These are phyloP conservation scores for Pelvicachromis taeniatus DNA, from an alignment of 2,113 vertebrate genomes.

Conservation along the genomic window DNA sequence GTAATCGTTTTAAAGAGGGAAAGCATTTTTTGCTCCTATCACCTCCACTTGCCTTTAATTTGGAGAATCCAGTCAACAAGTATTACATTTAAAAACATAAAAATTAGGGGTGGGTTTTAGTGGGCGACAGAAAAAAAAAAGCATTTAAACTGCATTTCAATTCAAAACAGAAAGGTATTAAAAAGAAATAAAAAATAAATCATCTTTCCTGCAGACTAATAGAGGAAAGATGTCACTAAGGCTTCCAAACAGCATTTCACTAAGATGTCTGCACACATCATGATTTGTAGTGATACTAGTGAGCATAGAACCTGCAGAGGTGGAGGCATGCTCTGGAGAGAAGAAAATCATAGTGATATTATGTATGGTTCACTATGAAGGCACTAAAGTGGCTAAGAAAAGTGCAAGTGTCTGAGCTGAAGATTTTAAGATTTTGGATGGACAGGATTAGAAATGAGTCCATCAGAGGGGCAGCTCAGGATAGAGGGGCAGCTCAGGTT, in stretches of 20 bases:
- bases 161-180: background rate
- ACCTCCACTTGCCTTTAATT: background rate
- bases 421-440: background rate
- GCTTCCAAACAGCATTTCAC: too few species aligned
- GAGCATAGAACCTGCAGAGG: background rate
- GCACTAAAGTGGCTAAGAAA: background rate
- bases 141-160: too few species aligned
- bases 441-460: background rate
- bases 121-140: too few species aligned
- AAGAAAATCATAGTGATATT: fast-evolving
- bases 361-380: background rate
- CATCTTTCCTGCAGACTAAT: background rate
- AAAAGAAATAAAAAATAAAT: background rate
- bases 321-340: background rate
- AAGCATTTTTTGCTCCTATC: background rate
- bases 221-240: fast-evolving
- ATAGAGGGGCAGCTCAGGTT: background rate
- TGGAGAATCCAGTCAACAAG: background rate
- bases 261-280: background rate
- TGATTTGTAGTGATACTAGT: background rate
- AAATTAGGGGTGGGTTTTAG: too few species aligned
- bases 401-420: background rate
- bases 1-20: background rate
- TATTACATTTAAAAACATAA: background rate
- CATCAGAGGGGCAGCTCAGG: background rate